Base-by-base conservation (phyloP, 2,113 vertebrate genomes). In the Poicephalus gulielmi region DNA sequence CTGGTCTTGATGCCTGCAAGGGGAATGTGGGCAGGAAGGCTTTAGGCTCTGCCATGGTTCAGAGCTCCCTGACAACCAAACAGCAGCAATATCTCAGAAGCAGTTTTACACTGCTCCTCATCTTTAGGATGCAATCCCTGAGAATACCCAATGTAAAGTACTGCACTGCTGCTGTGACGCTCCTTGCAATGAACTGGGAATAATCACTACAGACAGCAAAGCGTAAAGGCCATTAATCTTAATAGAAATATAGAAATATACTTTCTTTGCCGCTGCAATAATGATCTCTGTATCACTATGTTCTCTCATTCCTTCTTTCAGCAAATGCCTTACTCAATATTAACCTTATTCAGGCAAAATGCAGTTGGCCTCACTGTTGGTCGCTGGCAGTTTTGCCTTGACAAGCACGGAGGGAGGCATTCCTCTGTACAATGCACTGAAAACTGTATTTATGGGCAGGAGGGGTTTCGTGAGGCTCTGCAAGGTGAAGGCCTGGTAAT, bases 341-440 rank as follows among this genome's bases (percentile, higher is more conserved):
- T 88, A 68, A 71, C 47, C 47, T 77, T 71, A 20, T 31, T 69
- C 17, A 41, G 62, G 49, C 35, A 52, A 73, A 88, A 52, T 15
- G 18, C 43, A 49, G 17, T 6, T 43, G 44, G 20, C 28, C 37
- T 43, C 68, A 13, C 0, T 0, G 3, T 2, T 46, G 66, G 17
- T 33, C 62, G 30, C 7, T 2, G 37, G 44, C 59, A 67, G 44
- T n/a, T 79, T 69, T 44, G 15, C 28, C 49, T 20, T 12, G n/a
- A 16, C 17, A 67, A 41, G 41, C 28, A n/a, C 0, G 8, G 60
- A 63, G 46, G 5, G 25, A 63, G 28, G 17, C 35, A 11, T 24
- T 52, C 19, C 30, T 35, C 35, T 52, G 33, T 6, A 33, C 49
- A 44, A 41, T 25, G 83, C 33, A n/a, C 13, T 68, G 50, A 22